Percentiles rank a stretch among this genome's conserved stretches.
Conservation (phyloP, 2,888 invertebrate species). For the Phymatocera aterrima region DNA sequence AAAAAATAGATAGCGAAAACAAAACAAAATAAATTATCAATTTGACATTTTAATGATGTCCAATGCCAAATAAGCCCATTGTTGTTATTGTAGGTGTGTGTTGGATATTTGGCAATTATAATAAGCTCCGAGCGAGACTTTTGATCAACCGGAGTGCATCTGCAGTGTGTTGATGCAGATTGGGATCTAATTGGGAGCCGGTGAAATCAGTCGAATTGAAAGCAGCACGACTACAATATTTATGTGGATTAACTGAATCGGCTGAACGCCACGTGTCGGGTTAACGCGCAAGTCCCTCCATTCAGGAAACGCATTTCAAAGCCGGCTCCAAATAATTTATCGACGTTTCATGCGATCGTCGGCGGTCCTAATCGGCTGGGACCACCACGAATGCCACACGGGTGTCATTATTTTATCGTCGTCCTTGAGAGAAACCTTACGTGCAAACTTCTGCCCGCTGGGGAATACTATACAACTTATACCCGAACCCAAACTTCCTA, state of each 20-base stretch:
- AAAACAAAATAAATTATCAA: neutral
- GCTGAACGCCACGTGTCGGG: neutral
- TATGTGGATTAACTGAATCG: slow-evolving; percentile 17
- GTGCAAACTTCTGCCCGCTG: neutral
- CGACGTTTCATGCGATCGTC: neutral
- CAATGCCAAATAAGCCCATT: neutral
- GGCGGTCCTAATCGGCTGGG: slow-evolving; percentile 13
- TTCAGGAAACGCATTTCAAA: neutral
- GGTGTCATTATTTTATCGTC: slow-evolving; percentile 20
- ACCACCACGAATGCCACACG: neutral
- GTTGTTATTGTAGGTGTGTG: too few species aligned
- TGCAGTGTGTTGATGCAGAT: neutral
- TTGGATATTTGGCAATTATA: neutral
- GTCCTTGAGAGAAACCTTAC: neutral
- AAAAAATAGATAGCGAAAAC: neutral
- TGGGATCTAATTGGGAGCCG: neutral
- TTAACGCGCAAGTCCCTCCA: neutral
- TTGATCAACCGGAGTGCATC: neutral
- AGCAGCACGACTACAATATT: neutral
- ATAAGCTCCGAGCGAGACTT: neutral
- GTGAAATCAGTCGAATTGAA: slow-evolving; percentile 4
- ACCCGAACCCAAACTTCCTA: neutral
- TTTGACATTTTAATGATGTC: neutral
- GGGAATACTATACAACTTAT: slow-evolving; percentile 16
- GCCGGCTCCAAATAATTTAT: neutral